phyloP scores from a whole-genome alignment of 2,113 vertebrate species.

The Pavo muticus region DNA sequence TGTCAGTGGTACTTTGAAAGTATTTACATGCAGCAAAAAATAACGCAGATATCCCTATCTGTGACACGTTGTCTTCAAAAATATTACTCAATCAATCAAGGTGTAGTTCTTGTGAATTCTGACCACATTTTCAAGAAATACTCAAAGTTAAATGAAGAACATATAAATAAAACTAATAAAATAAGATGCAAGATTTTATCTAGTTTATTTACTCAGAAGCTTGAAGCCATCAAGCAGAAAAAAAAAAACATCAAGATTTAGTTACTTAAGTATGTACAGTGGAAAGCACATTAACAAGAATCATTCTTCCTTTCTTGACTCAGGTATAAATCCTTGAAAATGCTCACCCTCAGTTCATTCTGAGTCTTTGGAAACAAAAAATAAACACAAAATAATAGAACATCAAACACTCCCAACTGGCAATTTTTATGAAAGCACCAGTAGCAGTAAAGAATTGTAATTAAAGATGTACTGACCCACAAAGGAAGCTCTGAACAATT shows the following conservation, averaged over 20 bases:
- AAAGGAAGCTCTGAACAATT: not conserved
- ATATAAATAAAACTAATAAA: not conserved
- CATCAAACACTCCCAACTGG: slow-evolving; percentile 3
- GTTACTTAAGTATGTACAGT: not conserved
- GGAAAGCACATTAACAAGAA: not conserved
- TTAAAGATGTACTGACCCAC: slow-evolving; percentile 26
- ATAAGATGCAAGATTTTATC: not conserved
- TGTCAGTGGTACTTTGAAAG: not conserved
- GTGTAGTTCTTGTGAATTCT: not conserved
- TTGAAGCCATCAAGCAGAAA: not conserved
- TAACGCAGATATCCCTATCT: not conserved
- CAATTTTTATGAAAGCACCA: slow-evolving; percentile 30
- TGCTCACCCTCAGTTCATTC: not conserved
- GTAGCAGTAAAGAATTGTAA: slow-evolving; percentile 16
- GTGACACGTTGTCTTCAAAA: not conserved
- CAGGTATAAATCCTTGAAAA: not conserved
- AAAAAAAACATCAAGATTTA: not conserved
- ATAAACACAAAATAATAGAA: not conserved
- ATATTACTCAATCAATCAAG: not conserved
- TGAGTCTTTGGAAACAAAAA: slow-evolving; percentile 53
- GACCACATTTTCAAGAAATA: not conserved
- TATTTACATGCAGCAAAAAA: not conserved
- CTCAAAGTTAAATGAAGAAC: not conserved
- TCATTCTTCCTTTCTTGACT: slow-evolving; percentile 11
- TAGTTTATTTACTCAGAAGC: not conserved